Base-by-base conservation (phyloP, 2,888 invertebrate species). In the Scotopteryx bipunctaria region DNA sequence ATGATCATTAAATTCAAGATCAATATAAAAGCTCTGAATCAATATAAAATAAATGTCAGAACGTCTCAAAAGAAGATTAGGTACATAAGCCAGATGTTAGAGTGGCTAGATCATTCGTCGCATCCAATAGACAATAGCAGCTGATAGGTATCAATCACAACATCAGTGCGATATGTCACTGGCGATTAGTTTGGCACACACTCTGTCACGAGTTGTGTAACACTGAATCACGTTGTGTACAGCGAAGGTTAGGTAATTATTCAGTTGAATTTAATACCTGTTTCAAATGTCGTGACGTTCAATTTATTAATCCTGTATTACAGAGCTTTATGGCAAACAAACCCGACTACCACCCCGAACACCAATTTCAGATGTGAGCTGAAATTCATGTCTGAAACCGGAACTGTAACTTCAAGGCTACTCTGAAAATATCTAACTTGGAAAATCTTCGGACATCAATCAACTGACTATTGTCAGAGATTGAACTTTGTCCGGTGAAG, bases 151-250 rank as follows among this genome's bases (percentile, higher is more conserved):
- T 32, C 17, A 19, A 31, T 31, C 19, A 19, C 13, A 11, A 21
- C 25, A 19, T 29, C 25, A 17, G 27, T 27, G 36, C 13, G 14
- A 45, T 31, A 31, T 21, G 15, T 37, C 16, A 25, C 16, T 16
- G 15, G 14, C 8, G 11, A 31, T 38, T 38, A n/a, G 32, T 46
- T 38, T 38, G 46, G 38, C 46, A 25, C 38, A 46, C 38, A 31
- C 11, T 45, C 11, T 11, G 21, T 13, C 32, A 46, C 13, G 31
- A 13, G 45, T 14, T 16, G 35, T 21, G 21, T 21, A 19, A 23
- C 21, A 31, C 16, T 38, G 13, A 46, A 38, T 37, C 31, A 46
- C 37, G 23, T 31, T 11, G 17, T 1, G 8, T 21, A 19, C 9
- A 33, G 6, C 11, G 9, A 1, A 3, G 5, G 8, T 31, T 27